These are phyloP conservation scores for Bombus waltoni DNA, from an alignment of 1,140 invertebrate species.

Conservation along the genomic window DNA sequence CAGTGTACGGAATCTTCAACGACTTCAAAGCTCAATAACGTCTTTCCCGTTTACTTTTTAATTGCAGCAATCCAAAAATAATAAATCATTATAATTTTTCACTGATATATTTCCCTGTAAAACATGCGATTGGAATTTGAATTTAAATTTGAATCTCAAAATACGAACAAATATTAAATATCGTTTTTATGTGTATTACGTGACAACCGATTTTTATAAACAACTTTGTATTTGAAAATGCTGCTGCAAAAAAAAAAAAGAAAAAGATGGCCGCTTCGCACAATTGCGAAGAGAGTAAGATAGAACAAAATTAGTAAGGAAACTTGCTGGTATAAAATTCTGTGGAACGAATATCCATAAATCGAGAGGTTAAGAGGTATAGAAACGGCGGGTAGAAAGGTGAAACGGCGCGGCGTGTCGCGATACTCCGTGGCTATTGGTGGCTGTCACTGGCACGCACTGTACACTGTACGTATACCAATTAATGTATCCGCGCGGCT, in stretches of 20 bases:
- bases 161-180: background rate
- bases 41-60: background rate
- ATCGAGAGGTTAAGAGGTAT: conserved; percentile 13
- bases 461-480: conserved; percentile 55
- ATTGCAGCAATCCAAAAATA: background rate
- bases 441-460: conserved; percentile 43
- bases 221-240: background rate
- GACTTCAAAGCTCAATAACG: background rate
- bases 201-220: background rate
- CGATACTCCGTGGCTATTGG: conserved; percentile 10
- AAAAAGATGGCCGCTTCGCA: background rate
- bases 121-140: background rate
- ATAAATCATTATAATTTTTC: background rate
- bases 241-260: background rate
- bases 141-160: background rate
- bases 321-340: background rate
- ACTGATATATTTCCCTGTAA: background rate
- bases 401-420: conserved; percentile 11
- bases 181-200: background rate
- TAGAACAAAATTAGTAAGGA: background rate
- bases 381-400: conserved; percentile 21
- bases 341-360: background rate
- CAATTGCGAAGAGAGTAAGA: background rate
- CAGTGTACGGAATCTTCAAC: background rate
- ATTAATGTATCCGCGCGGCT: conserved; percentile 61